phyloP scores from a whole-genome alignment of 92 coral and sea anemone genomes.

The Palythoa grandis region DNA sequence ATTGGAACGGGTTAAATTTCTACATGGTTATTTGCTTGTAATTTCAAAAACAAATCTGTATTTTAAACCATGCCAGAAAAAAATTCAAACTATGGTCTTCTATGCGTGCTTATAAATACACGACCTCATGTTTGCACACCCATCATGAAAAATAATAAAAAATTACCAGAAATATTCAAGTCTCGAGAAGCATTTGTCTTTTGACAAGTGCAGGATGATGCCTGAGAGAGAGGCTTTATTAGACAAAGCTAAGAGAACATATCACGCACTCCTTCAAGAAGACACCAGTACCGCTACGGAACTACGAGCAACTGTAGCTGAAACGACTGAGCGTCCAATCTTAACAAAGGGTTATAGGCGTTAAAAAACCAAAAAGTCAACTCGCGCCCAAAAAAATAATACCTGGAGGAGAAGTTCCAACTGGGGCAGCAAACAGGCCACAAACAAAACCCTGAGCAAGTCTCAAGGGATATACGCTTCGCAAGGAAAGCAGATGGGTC shows the following conservation, averaged over 20 bases:
- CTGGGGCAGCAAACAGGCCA: constrained; percentile 67
- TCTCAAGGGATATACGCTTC: no score
- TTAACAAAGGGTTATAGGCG: constrained; percentile 69
- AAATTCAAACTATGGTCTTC: background rate
- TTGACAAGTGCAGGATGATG: constrained; percentile 55
- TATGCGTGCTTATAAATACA: no score
- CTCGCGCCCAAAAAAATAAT: constrained; percentile 50
- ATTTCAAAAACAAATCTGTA: no score
- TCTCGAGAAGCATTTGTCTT: constrained; percentile 51
- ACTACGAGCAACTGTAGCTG: constrained; percentile 10
- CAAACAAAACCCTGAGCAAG: constrained; percentile 58
- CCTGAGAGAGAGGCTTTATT: constrained; percentile 48
- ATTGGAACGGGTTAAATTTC: background rate
- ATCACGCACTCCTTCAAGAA: constrained; percentile 46
- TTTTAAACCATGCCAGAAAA: no score
- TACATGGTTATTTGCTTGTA: no score
- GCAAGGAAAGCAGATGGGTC: no score
- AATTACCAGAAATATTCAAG: constrained; percentile 54
- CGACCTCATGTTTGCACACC: no score
- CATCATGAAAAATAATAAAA: constrained; percentile 24
- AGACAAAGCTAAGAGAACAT: constrained; percentile 44
- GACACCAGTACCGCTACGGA: constrained; percentile 37
- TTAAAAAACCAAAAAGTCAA: constrained; percentile 46
- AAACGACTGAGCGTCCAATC: background rate
- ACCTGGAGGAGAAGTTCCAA: constrained; percentile 57